Conservation (phyloP, 2,113 vertebrate species). For the Chamaetylas fuelleborni region DNA sequence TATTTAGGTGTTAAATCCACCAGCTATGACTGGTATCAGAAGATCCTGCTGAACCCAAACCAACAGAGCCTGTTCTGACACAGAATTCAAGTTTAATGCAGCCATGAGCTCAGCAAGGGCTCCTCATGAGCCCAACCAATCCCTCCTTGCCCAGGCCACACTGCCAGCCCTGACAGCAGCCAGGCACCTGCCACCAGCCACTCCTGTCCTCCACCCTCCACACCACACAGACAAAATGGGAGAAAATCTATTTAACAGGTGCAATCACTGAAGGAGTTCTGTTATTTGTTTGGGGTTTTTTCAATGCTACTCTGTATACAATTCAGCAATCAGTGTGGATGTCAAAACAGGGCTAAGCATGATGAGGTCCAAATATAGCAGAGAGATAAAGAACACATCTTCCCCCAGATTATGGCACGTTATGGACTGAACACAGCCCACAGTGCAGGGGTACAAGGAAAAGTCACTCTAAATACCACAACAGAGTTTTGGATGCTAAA, state of each 20-base stretch:
- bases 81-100: neutral
- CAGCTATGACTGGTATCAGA: neutral
- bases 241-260: neutral
- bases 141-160: neutral
- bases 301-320: neutral
- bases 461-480: neutral
- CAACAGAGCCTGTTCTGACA: neutral
- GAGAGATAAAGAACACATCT: neutral
- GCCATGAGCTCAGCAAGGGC: neutral
- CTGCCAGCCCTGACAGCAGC: neutral
- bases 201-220: neutral
- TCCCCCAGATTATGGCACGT: neutral
- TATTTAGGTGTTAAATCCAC: neutral
- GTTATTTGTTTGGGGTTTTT: neutral
- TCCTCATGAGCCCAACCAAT: accelerated
- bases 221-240: neutral
- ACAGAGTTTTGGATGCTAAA: neutral
- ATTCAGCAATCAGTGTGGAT: neutral
- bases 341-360: neutral
- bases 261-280: neutral
- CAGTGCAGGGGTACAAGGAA: neutral
- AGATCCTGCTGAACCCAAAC: neutral
- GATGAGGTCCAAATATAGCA: neutral
- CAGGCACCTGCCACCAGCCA: neutral
- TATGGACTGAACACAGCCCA: neutral